Percentiles rank a stretch among this genome's conserved stretches.
These are phyloP conservation scores for Sciaenops ocellatus DNA, from an alignment of 2,797 vertebrate species.

Conservation along the genomic window DNA sequence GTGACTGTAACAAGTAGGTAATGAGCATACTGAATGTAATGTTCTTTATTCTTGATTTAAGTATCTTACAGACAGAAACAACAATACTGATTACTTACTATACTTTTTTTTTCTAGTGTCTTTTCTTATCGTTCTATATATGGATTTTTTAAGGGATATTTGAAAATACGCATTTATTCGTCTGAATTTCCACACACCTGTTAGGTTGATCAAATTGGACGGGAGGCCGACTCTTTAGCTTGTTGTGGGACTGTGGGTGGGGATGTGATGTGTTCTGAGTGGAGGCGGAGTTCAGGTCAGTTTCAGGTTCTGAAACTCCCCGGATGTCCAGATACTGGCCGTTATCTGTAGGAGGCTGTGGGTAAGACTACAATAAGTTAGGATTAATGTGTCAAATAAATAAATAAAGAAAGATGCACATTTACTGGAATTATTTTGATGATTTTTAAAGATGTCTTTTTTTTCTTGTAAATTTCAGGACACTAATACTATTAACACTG, in stretches of 20 bases:
- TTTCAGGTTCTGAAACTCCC: conserved; percentile 78
- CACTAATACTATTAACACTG: background rate
- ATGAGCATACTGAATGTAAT: background rate
- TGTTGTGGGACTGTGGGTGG: conserved; percentile 83
- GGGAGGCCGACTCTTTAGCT: conserved; percentile 84
- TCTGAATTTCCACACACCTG: conserved; percentile 85
- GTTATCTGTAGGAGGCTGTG: conserved; percentile 86
- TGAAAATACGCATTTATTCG: background rate
- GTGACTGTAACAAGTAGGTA: background rate
- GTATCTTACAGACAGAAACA: background rate
- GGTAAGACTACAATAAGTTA: background rate
- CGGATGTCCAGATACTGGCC: conserved; percentile 90
- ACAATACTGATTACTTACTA: background rate
- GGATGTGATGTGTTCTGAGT: conserved; percentile 82
- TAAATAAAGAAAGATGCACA: background rate
- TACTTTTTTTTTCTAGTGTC: no score
- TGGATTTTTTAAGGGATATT: background rate
- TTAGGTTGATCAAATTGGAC: conserved; percentile 95
- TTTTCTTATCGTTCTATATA: background rate
- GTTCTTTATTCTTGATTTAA: background rate
- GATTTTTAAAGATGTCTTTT: background rate
- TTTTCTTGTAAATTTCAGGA: background rate
- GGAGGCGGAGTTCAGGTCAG: conserved; percentile 69
- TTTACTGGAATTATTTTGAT: background rate
- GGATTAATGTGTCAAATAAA: background rate